Base-by-base conservation (phyloP, 2,113 vertebrate genomes). In the Eupsittula cactorum region DNA sequence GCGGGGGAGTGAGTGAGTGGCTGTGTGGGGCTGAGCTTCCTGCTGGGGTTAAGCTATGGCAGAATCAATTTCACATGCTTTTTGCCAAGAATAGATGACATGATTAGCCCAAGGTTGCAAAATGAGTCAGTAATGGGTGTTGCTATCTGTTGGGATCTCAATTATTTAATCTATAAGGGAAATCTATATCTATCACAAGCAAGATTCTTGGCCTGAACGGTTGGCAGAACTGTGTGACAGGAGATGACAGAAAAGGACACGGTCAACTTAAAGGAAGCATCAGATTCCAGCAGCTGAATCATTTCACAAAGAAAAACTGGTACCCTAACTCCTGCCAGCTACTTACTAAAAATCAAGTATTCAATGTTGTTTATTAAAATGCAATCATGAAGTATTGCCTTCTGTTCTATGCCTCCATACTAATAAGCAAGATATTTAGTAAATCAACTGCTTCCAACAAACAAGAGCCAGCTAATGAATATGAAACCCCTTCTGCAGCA, bases 371-470 rank as follows among this genome's bases (percentile, higher is more conserved):
- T 95, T 96, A 88, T 97, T 97, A 97, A 97, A 97, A 96, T 68
- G 59, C 62, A 97, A 64, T 97, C 86, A 91, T 33, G 44, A 94
- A 78, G 14, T 70, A 67, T 91, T 92, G 83, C 86, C 92, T 94
- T 97, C 90, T 96, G 80, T 93, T 96, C 92, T 77, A 16, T 96
- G 63, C 80, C 83, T 93, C 74, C 81, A 80, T 82, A 79, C 83
- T 96, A 97, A 97, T 96, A 97, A 97, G 92, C 87, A 90, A 96
- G 96, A 86, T 92, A 97, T 96, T 97, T 97, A 95, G 94, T 97
- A 97, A 96, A 97, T 95, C 67, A 95, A 64, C 90, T 70, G 79
- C 82, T 95, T 96, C 92, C 76, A 92, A 80, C 8, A 92, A 96
- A 92, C 47, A 88, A 97, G 81, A 96, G 60, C 69, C 93, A 93